phyloP scores from a whole-genome alignment of 2,113 vertebrate species.

The Cariama cristata region DNA sequence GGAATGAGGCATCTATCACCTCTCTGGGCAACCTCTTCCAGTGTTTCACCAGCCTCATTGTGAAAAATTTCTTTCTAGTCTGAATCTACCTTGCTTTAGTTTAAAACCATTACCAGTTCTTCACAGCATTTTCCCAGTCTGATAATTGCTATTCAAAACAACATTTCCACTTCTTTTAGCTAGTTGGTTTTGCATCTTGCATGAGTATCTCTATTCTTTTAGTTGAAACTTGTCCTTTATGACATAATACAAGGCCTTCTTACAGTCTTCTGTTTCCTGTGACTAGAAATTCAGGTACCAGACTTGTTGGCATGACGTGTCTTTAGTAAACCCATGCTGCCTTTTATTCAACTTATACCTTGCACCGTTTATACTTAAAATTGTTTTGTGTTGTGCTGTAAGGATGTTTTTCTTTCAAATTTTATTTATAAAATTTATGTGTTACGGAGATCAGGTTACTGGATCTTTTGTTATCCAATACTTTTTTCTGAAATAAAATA shows the following conservation, averaged over 20 bases:
- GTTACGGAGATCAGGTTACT: background rate
- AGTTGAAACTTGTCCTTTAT: background rate
- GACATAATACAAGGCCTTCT: background rate
- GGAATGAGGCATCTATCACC: no score
- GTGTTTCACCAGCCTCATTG: no score
- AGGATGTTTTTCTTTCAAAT: background rate
- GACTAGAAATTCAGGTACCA: background rate
- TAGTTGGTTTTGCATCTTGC: background rate
- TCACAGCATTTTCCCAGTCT: background rate
- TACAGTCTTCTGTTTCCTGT: background rate
- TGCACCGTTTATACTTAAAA: background rate
- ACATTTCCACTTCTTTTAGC: background rate
- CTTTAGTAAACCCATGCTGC: background rate
- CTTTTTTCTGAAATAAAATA: background rate
- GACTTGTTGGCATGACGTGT: background rate
- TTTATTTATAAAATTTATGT: background rate
- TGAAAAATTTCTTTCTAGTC: no score
- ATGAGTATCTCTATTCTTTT: background rate
- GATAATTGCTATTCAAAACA: background rate
- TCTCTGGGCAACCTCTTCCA: no score
- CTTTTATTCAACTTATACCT: background rate
- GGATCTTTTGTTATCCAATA: background rate
- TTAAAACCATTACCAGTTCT: background rate
- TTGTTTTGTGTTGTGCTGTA: background rate
- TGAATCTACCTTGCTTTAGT: no score